These are phyloP conservation scores for Corythornis leucogaster DNA, from an alignment of 2,797 vertebrate species.

Conservation along the genomic window DNA sequence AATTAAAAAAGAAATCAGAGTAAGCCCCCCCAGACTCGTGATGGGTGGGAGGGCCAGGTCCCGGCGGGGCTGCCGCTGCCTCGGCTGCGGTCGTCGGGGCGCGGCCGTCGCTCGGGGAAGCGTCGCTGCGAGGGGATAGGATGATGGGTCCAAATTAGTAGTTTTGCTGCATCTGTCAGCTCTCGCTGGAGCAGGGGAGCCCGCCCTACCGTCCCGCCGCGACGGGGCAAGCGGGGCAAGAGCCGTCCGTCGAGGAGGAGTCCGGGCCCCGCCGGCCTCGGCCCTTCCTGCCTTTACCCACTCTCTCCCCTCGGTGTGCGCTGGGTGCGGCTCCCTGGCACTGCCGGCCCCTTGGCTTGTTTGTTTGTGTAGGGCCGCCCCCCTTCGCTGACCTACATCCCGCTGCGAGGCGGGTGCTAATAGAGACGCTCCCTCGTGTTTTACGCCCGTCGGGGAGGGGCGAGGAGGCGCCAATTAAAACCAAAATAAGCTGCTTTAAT, in stretches of 20 bases:
- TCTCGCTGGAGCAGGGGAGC: slow-evolving; percentile 56
- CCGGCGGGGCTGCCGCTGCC: not conserved
- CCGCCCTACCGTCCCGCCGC: slow-evolving; percentile 29
- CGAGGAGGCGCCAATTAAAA: slow-evolving; percentile 94
- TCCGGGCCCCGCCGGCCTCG: slow-evolving; percentile 59
- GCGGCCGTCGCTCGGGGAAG: slow-evolving; percentile 52
- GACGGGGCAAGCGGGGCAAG: not conserved
- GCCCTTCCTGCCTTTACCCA: slow-evolving; percentile 23
- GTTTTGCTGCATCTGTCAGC: slow-evolving; percentile 81
- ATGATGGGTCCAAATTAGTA: slow-evolving; percentile 76
- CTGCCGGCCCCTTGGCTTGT: not conserved
- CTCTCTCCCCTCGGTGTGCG: too few relatives aligned
- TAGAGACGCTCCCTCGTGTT: slow-evolving; percentile 51
- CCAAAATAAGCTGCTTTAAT: slow-evolving; percentile 97
- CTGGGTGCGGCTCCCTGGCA: not conserved
- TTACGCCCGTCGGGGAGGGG: slow-evolving; percentile 78
- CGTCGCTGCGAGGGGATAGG: slow-evolving; percentile 59
- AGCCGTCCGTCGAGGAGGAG: not conserved
- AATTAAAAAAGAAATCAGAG: slow-evolving; percentile 10
- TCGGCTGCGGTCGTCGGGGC: not conserved
- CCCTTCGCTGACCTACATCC: slow-evolving; percentile 76
- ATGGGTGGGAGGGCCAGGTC: not conserved
- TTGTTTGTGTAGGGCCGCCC: slow-evolving; percentile 71
- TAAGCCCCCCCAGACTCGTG: not conserved
- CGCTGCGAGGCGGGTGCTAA: slow-evolving; percentile 22